Evolutionary conservation across 2,888 invertebrate genomes (phyloP), one percentile per base, ranked within the genome.

Genomic region (Tryphoninae sp.): DNA sequence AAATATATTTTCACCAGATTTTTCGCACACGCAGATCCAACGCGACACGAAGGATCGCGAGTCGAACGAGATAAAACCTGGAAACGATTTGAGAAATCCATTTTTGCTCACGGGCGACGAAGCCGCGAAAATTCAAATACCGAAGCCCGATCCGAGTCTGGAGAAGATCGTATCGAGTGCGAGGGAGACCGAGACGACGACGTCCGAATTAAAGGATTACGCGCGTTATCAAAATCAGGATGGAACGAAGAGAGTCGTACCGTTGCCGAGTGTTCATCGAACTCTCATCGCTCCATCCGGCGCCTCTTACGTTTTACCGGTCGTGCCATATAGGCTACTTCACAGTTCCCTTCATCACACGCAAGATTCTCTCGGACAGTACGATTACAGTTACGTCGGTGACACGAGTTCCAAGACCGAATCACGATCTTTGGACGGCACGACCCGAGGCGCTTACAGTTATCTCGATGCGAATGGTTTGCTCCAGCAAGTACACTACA

Each of bases 391-490:
- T 33, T 95, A 95, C 89, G 91, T 94, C 13, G 94, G 94, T 84
- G 95, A 95, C 76, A 93, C 94, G 68, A 94, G 95, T 85, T 93
- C 95, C 83, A 95, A 95, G 89, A 93, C 94, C 33, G 95, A 95
- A 90, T 92, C 94, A 0, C 93, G 94, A 79, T 92, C 93, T 3
- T 92, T 93, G 77, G 94, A 95, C 87, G 95, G 95, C 13, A 93
- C 94, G 16, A 94, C 94, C 3, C 93, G 93, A 79, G 95, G 95
- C 65, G 94, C 94, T 59, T 96, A 95, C 89, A 95, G 95, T 53
- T 96, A 95, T 89, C 93, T 95, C 76, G 95, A 96, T 89, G 94
- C 94, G 16, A 93, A 95, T 87, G 95, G 95, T 1, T 92, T 94
- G 76, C 89, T 95, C 9, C 95, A 95, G 89, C 94, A 94, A 49